phyloP scores from a whole-genome alignment of 2,113 vertebrate genomes.

The Odontophorus gujanensis region DNA sequence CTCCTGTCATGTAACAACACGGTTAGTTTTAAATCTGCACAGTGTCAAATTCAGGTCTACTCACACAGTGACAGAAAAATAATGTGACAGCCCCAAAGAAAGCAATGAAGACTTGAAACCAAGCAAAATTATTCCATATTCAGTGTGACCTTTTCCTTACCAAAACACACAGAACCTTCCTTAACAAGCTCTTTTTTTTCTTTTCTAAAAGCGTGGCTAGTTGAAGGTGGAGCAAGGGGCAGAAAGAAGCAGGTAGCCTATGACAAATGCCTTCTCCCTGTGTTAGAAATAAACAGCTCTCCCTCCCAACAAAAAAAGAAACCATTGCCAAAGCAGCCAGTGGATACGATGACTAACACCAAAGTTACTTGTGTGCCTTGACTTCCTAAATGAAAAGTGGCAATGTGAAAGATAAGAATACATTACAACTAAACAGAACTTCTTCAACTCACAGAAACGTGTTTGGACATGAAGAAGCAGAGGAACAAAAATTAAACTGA shows the following conservation, averaged over 20 bases:
- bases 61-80: constrained; percentile 59
- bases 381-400: neutral
- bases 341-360: neutral
- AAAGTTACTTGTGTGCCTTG: neutral
- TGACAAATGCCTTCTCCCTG: neutral
- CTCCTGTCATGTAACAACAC: constrained; percentile 54
- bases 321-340: neutral
- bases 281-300: neutral
- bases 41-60: constrained; percentile 30
- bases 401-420: neutral
- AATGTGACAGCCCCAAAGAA: constrained; percentile 46
- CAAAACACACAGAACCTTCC: constrained; percentile 34
- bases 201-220: neutral
- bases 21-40: constrained; percentile 58
- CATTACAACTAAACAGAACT: neutral
- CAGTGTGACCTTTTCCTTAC: constrained; percentile 73
- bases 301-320: neutral
- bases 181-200: constrained; percentile 40
- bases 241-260: neutral
- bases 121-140: constrained; percentile 45
- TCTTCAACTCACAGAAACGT: neutral
- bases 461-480: neutral
- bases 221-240: neutral
- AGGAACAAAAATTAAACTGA: neutral
- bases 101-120: constrained; percentile 30